Base-by-base conservation (phyloP, 2,113 vertebrate species). In the Toxotes jaculatrix region DNA sequence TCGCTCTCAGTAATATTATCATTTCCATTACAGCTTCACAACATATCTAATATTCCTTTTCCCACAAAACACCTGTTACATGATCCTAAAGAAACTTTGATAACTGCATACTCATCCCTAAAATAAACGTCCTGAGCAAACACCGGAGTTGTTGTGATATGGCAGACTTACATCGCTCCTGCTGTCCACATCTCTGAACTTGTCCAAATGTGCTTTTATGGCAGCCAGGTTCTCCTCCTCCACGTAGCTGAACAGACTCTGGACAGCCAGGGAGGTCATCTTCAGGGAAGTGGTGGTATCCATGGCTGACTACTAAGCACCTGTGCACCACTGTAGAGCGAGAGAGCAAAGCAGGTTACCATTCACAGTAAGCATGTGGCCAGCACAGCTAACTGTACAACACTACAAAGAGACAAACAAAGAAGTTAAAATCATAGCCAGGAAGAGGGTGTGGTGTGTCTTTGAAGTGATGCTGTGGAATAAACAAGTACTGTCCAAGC, bases 171-270 rank as follows among this genome's bases (percentile, higher is more conserved):
- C 98, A 90, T 99, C 98, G 68, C 98, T 98, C 85, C 97, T 96
- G 91, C 98, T 97, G 94, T 99, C 97, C 17, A 99, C 97, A 80
- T 99, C 97, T 78, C 93, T 97, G 93, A 97, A 97, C 77, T 97
- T 99, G 89, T 99, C 98, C 85, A 99, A 95, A 80, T 98, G 95
- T 0, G 97, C 96, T 89, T 96, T 97, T 89, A 99, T 80, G 76
- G 97, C 97, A 63, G 96, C 93, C 88, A 99, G 94, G 75, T 99
- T 98, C 80, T 98, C 98, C 91, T 99, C 97, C 90, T 99, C 98
- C 59, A 99, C 97, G 0, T 96, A 97, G 80, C 94, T 95, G 83
- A 99, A 96, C 65, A 99, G 95, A 80, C 95, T 99, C 94, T 99
- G 98, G 84, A 95, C 94, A 77, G 97, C 93, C 77, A 97, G 89